phyloP scores from a whole-genome alignment of 2,888 invertebrate species.

The Meganola albula region DNA sequence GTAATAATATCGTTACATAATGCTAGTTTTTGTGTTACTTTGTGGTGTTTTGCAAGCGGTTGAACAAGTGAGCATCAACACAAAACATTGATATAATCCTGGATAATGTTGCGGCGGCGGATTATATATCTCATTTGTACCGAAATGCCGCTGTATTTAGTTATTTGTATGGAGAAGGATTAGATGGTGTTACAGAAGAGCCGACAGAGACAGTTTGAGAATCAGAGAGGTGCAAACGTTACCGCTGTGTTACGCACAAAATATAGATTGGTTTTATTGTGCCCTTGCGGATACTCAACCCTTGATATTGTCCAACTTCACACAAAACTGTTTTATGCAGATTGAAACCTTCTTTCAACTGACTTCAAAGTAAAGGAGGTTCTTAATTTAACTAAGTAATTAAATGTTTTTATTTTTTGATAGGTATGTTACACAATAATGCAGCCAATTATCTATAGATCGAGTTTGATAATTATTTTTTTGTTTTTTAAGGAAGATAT shows the following conservation, averaged over 20 bases:
- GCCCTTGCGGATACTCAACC: slow-evolving; percentile 29
- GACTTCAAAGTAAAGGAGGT: no score
- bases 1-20: slow-evolving; percentile 21
- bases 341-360: slow-evolving; percentile 12
- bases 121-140: slow-evolving; percentile 64
- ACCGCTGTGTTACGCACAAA: slow-evolving; percentile 57
- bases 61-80: slow-evolving; percentile 53
- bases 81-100: slow-evolving; percentile 66
- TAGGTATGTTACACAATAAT: no score
- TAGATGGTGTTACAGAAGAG: slow-evolving; percentile 53
- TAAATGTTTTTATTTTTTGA: no score
- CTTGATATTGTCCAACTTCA: slow-evolving; percentile 32
- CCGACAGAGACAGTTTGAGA: slow-evolving; percentile 30
- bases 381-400: no score
- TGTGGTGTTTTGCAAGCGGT: slow-evolving; percentile 45
- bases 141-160: slow-evolving; percentile 59
- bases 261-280: slow-evolving; percentile 35
- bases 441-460: no score
- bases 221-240: slow-evolving; percentile 42
- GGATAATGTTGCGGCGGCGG: slow-evolving; percentile 59
- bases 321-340: slow-evolving; percentile 25
- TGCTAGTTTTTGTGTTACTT: slow-evolving; percentile 30
- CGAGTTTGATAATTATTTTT: no score
- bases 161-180: slow-evolving; percentile 62
- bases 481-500: no score